Conservation (phyloP, 2,113 vertebrate species). For the Sakesphorus luctuosus region DNA sequence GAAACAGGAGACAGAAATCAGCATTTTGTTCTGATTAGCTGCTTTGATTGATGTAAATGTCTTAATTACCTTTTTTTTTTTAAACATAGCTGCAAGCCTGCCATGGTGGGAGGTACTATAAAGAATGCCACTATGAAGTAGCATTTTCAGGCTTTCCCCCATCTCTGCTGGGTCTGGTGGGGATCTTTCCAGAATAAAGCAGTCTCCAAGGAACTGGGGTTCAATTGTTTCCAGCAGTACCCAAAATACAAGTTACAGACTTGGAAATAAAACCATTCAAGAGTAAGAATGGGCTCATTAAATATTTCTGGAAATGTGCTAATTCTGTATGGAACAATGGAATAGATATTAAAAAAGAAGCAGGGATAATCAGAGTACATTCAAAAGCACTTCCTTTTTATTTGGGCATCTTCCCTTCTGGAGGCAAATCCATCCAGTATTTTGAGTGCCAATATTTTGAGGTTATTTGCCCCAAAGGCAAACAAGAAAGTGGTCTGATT, state of each 20-base stretch:
- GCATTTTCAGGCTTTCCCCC: neutral
- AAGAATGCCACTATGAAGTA: neutral
- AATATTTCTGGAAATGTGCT: neutral
- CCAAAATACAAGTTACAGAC: conserved; percentile 47
- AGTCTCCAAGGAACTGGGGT: conserved; percentile 72
- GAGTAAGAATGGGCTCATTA: neutral
- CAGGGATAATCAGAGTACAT: neutral
- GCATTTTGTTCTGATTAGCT: conserved; percentile 45
- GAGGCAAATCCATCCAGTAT: neutral
- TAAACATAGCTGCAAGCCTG: neutral
- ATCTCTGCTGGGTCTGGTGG: rapidly evolving
- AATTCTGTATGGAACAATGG: conserved; percentile 3
- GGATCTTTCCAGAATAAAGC: conserved; percentile 66
- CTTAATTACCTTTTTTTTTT: neutral
- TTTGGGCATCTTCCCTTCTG: neutral
- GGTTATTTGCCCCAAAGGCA: neutral
- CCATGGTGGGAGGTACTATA: neutral
- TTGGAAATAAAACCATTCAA: neutral
- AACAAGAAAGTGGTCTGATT: conserved; percentile 20
- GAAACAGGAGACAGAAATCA: conserved; percentile 18
- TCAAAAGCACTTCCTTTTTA: neutral
- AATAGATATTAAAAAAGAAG: neutral
- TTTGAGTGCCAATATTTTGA: neutral
- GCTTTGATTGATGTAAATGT: neutral
- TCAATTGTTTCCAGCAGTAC: conserved; percentile 68